Evolutionary conservation across 2,797 vertebrate genomes (phyloP).

Genomic region (Anguilla obscura): DNA sequence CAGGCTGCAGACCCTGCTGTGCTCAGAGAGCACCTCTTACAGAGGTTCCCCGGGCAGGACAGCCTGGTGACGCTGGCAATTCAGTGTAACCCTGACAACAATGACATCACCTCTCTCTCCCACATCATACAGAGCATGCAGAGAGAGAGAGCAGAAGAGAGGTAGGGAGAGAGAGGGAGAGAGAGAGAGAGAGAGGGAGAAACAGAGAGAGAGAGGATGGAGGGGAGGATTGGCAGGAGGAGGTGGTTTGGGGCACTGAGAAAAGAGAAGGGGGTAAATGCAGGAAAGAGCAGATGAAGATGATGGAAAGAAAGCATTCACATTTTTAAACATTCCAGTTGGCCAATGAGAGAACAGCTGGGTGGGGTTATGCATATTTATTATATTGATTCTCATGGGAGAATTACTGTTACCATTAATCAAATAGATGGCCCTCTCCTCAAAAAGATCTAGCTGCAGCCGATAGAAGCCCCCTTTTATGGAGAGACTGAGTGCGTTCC

Average conservation of each 20-base stretch:
- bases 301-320: too few relatives aligned
- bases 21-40: slow-evolving; percentile 70
- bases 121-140: slow-evolving; percentile 70
- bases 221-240: not conserved
- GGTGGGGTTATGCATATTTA: too few relatives aligned
- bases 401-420: too few relatives aligned
- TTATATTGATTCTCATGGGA: too few relatives aligned
- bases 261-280: too few relatives aligned
- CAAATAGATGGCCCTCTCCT: too few relatives aligned
- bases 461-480: too few relatives aligned
- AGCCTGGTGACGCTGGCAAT: slow-evolving; percentile 78
- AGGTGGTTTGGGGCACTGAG: not conserved
- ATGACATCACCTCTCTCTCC: slow-evolving; percentile 79
- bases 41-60: slow-evolving; percentile 79
- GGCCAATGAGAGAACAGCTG: too few relatives aligned
- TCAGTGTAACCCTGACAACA: slow-evolving; percentile 69
- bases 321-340: too few relatives aligned
- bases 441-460: too few relatives aligned
- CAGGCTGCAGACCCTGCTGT: slow-evolving; percentile 54
- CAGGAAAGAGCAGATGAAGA: too few relatives aligned
- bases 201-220: not conserved
- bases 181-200: not conserved
- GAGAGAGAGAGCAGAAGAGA: slow-evolving; percentile 21
- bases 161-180: not conserved
- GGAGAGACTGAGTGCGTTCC: too few relatives aligned